A percentile compares a stretch with the other conserved stretches of the same genome.
Evolutionary conservation across 2,797 vertebrate genomes (phyloP).

Genomic region (Dryobates pubescens): DNA sequence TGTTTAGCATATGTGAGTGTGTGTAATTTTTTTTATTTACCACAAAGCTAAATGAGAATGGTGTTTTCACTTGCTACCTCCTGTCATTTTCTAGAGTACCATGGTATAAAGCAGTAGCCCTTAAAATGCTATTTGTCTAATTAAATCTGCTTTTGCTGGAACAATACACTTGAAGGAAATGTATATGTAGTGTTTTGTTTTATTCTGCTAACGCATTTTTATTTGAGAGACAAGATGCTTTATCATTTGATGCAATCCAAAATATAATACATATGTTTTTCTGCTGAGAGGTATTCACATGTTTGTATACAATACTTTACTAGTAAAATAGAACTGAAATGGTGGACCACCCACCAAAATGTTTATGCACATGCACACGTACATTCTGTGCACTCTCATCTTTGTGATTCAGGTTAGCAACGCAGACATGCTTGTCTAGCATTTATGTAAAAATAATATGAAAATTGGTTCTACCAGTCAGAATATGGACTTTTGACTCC

Average conservation of each 20-base stretch:
- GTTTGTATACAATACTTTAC: constrained; percentile 65
- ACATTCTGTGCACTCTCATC: constrained; percentile 58
- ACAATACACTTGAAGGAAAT: constrained; percentile 40
- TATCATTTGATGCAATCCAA: constrained; percentile 26
- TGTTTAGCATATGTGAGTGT: constrained; percentile 24
- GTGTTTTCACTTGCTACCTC: constrained; percentile 62
- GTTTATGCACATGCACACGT: constrained; percentile 21
- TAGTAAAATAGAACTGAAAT: constrained; percentile 61
- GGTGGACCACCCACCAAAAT: constrained; percentile 37
- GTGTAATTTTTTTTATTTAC: not conserved
- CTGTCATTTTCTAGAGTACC: constrained; percentile 58
- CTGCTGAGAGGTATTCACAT: constrained; percentile 23
- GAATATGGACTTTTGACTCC: constrained; percentile 67
- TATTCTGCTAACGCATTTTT: constrained; percentile 23
- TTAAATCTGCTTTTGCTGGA: constrained; percentile 68
- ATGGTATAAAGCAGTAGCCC: constrained; percentile 58
- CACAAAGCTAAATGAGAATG: constrained; percentile 66
- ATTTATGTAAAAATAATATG: constrained; percentile 80
- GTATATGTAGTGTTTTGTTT: constrained; percentile 14
- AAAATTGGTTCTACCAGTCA: constrained; percentile 67
- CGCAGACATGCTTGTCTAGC: constrained; percentile 73
- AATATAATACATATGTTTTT: not conserved
- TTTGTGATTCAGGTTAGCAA: constrained; percentile 65
- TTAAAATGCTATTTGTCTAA: constrained; percentile 72
- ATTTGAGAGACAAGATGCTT: constrained; percentile 35